These are phyloP conservation scores for Rhyacophila brunnea DNA, from an alignment of 1,140 invertebrate species.

Conservation along the genomic window DNA sequence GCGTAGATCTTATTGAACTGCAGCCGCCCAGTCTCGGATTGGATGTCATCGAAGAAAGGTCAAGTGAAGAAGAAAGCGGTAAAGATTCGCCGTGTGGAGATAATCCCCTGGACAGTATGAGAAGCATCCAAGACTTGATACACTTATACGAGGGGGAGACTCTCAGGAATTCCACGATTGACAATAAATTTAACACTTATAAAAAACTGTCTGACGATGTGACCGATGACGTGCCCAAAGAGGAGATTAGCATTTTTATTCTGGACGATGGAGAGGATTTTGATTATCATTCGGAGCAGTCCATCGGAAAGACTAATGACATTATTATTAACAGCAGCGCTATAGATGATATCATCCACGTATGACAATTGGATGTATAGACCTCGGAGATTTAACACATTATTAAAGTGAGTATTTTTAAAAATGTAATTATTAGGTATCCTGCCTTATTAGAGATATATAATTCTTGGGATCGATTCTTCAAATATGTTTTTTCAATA, in stretches of 20 bases:
- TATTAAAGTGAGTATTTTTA: too few species aligned
- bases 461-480: too few species aligned
- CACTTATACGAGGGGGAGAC: conserved; percentile 16
- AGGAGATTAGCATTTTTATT: conserved; percentile 26
- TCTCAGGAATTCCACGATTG: neutral
- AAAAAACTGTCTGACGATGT: neutral
- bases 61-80: conserved; percentile 19
- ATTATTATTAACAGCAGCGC: too few species aligned
- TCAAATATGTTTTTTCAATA: too few species aligned
- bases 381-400: too few species aligned
- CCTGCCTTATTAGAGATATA: too few species aligned
- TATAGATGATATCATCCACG: conserved; percentile 20
- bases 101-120: conserved; percentile 2
- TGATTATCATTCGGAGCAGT: neutral
- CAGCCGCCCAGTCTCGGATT: neutral
- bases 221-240: conserved; percentile 1
- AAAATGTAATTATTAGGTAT: too few species aligned
- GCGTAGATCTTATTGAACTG: conserved; percentile 15
- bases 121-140: conserved; percentile 28
- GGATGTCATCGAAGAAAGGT: conserved; percentile 25
- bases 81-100: conserved; percentile 2
- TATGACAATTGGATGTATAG: conserved; percentile 6
- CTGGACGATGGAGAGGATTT: conserved; percentile 12
- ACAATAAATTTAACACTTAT: conserved; percentile 1
- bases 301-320: neutral